Percentiles rank a stretch among this genome's conserved stretches.
These are phyloP conservation scores for Manacus vitellinus DNA, from an alignment of 2,113 vertebrate species.

Conservation along the genomic window DNA sequence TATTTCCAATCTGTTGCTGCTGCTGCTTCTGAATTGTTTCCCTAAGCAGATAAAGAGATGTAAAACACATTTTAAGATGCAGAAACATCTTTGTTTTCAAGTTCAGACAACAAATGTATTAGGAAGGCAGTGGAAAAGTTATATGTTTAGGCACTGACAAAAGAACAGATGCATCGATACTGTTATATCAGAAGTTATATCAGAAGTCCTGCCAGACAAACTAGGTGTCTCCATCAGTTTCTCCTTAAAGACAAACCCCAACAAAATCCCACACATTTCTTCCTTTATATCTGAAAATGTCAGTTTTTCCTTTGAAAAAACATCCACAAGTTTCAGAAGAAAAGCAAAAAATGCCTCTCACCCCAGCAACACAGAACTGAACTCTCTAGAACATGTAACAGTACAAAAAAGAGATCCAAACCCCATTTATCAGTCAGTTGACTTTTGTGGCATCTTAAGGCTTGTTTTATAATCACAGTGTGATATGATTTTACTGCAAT, in stretches of 20 bases:
- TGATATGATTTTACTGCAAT: background rate
- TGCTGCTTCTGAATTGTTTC: background rate
- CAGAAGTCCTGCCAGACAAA: background rate
- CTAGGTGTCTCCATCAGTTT: background rate
- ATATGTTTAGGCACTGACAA: background rate
- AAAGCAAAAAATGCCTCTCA: background rate
- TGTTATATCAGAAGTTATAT: background rate
- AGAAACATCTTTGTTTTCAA: background rate
- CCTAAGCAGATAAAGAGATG: background rate
- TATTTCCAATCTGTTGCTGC: background rate
- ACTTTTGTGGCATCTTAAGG: background rate
- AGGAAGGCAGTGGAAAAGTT: background rate
- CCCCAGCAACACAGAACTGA: background rate
- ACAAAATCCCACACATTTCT: background rate
- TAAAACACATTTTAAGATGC: background rate
- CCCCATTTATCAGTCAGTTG: background rate
- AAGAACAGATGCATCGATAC: background rate
- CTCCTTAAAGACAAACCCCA: background rate
- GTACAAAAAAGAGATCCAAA: background rate
- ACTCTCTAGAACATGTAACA: background rate
- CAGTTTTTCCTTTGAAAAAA: background rate
- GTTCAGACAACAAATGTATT: background rate
- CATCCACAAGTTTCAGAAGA: background rate
- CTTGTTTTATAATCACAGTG: background rate
- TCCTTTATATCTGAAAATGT: background rate